A percentile compares a stretch with the other conserved stretches of the same genome.
Evolutionary conservation across 2,113 vertebrate species (phyloP).

Genomic region (Neotragus pygmaeus): DNA sequence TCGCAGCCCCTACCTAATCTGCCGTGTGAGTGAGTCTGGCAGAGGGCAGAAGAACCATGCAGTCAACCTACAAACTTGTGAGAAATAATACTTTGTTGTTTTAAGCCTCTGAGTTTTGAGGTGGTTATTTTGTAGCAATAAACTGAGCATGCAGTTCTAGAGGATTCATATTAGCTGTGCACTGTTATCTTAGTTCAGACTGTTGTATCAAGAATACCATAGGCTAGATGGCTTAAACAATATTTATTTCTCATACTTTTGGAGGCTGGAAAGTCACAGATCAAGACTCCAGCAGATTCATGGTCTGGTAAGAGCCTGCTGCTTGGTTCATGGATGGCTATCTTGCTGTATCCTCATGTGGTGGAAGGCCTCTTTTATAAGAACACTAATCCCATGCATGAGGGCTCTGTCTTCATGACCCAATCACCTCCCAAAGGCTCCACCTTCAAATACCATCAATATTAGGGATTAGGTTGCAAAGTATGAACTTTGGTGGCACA

Average conservation of each 20-base stretch:
- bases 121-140: conserved; percentile 18
- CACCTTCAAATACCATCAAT: background rate
- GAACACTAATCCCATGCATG: background rate
- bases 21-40: background rate
- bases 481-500: background rate
- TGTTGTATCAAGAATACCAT: background rate
- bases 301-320: background rate
- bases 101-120: conserved; percentile 34
- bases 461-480: background rate
- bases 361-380: background rate
- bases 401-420: background rate
- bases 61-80: background rate
- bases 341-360: background rate
- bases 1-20: background rate
- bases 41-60: background rate
- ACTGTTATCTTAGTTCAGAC: background rate
- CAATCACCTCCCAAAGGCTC: background rate
- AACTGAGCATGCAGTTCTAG: background rate
- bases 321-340: background rate
- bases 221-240: background rate
- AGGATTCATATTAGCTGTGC: background rate
- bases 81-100: background rate
- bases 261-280: background rate
- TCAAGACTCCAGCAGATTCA: background rate
- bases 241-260: background rate